Base-by-base conservation (phyloP, 2,797 vertebrate species). In the Rhodeus uyekii region DNA sequence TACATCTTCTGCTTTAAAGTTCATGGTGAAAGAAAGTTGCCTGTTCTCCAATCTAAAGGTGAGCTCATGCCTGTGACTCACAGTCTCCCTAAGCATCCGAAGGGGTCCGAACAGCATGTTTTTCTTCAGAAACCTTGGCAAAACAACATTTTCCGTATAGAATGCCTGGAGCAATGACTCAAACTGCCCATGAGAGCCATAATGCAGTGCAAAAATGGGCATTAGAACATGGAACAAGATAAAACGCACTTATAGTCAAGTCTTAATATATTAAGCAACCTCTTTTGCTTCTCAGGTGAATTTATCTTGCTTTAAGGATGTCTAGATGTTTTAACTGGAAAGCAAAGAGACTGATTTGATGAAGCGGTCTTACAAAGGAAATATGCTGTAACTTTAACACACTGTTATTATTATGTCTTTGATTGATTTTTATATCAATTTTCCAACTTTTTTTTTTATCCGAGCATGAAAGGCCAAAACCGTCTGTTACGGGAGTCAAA, bases 1-100 rank as follows among this genome's bases (percentile, higher is more conserved):
- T 80, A 68, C 72, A 64, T 63, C 14, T 64, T 73, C 55, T 44
- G 34, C 69, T 4, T 53, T 36, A 76, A 76, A 81, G 64, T 55
- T 83, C 24, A 44, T 44, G 65, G 24, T 81, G 65, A 50, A 64
- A 76, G 72, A 84, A 67, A 44, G 60, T 75, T 39, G 27, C 24
- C 36, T 77, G 39, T 84, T 75, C 44, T 85, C 42, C 79, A 38
- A 76, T 81, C 36, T 78, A 29, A 39, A 79, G 65, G 39, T 79
- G 73, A 85, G 78, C 64, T 85, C 81, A 87, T 64, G 29, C 24
- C 19, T 71, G 55, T 87, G 84, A 87, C 75, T 87, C 83, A 85
- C 4, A 81, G n/a, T 63, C 77, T 85, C 82, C 86, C 68, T 69
- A 60, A 46, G 65, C 61, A 29, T n/a, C 32, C 8, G 2, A 55